phyloP scores from a whole-genome alignment of 2,888 invertebrate genomes.

The Drosophila diplacantha region DNA sequence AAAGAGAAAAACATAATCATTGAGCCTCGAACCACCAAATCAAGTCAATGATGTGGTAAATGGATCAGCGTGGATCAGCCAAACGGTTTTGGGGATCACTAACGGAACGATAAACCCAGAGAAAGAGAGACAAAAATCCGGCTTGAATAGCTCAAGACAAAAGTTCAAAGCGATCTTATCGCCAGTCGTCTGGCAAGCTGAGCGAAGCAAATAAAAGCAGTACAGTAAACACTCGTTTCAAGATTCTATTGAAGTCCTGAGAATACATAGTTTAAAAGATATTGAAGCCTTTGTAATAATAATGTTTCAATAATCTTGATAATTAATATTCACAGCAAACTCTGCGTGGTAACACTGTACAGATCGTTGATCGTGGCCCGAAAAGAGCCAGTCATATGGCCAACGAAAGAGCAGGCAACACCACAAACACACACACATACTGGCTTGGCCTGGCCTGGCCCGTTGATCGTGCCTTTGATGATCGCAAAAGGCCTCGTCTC shows the following conservation, averaged over 20 bases:
- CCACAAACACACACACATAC: constrained; percentile 2
- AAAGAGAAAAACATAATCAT: constrained; percentile 45
- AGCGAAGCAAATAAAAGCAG: background rate
- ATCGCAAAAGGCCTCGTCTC: constrained; percentile 21
- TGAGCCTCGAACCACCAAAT: constrained; percentile 54
- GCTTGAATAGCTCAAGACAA: constrained; percentile 56
- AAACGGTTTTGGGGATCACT: constrained; percentile 32
- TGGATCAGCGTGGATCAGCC: constrained; percentile 41
- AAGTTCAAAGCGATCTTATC: constrained; percentile 73
- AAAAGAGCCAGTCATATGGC: constrained; percentile 1
- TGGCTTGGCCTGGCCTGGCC: constrained; percentile 19
- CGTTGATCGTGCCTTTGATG: constrained; percentile 61
- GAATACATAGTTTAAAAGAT: background rate
- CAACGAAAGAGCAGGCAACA: constrained; percentile 19
- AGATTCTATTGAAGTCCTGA: too few relatives aligned
- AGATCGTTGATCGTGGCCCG: background rate
- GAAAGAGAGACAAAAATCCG: constrained; percentile 11
- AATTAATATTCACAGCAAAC: background rate
- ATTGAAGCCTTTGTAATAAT: too few relatives aligned
- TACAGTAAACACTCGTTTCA: background rate
- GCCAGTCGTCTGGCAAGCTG: background rate
- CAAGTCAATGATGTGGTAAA: constrained; percentile 57
- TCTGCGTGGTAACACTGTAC: background rate
- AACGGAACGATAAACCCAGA: constrained; percentile 9
- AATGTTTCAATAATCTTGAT: background rate